Percentiles rank a stretch among this genome's conserved stretches.
phyloP scores from a whole-genome alignment of 2,888 invertebrate species.

The Drosophila diplacantha region DNA sequence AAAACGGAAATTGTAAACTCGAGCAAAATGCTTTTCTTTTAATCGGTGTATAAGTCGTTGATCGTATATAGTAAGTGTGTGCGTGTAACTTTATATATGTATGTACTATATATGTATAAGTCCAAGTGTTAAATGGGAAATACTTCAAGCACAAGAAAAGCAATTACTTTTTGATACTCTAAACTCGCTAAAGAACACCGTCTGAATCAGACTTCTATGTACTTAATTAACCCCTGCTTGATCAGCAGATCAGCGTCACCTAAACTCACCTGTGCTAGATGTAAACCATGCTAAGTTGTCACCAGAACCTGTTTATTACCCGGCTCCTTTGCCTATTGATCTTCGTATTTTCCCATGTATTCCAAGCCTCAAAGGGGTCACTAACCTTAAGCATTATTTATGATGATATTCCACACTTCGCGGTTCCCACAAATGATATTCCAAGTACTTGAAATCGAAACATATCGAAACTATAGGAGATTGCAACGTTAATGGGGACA shows the following conservation, averaged over 20 bases:
- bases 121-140: slow-evolving; percentile 42
- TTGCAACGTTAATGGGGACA: slow-evolving; percentile 36
- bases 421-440: slow-evolving; percentile 53
- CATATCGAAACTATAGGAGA: slow-evolving; percentile 33
- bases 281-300: slow-evolving; percentile 31
- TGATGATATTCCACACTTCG: slow-evolving; percentile 65
- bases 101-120: slow-evolving; percentile 46
- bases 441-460: slow-evolving; percentile 37
- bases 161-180: slow-evolving; percentile 65
- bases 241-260: slow-evolving; percentile 46
- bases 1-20: slow-evolving; percentile 38
- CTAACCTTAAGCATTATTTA: slow-evolving; percentile 65
- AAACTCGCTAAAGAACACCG: slow-evolving; percentile 47
- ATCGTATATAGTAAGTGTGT: slow-evolving; percentile 16
- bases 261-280: slow-evolving; percentile 15
- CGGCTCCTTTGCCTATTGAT: slow-evolving; percentile 7
- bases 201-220: slow-evolving; percentile 34
- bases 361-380: slow-evolving; percentile 44
- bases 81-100: slow-evolving; percentile 44
- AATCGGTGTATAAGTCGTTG: slow-evolving; percentile 39
- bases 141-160: slow-evolving; percentile 44
- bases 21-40: slow-evolving; percentile 48
- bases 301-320: slow-evolving; percentile 29
- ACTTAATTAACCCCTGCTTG: slow-evolving; percentile 49
- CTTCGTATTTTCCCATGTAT: slow-evolving; percentile 43